Evolutionary conservation across 2,888 invertebrate species (phyloP).

Genomic region (Meiosimyza platycephala): DNA sequence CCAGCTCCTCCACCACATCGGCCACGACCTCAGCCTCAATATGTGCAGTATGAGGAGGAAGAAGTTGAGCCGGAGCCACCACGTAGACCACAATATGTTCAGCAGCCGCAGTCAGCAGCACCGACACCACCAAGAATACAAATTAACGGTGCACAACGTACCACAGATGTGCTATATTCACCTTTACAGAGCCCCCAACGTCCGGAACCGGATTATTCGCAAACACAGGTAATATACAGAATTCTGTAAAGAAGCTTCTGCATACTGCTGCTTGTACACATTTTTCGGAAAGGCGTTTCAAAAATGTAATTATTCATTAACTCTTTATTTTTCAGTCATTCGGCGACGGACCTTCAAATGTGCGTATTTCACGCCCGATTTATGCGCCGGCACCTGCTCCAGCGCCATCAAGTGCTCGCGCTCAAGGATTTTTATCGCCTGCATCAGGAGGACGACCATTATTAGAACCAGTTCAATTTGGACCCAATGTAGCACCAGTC

Average conservation of each 20-base stretch:
- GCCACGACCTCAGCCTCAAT: slow-evolving; percentile 59
- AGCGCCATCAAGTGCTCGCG: slow-evolving; percentile 58
- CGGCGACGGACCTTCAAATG: slow-evolving; percentile 61
- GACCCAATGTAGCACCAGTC: slow-evolving; percentile 51
- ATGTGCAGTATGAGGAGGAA: slow-evolving; percentile 62
- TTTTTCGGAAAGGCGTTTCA: too few species aligned
- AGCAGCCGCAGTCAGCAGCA: slow-evolving; percentile 41
- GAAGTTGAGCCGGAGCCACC: slow-evolving; percentile 57
- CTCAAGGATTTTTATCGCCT: slow-evolving; percentile 61
- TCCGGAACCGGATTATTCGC: slow-evolving; percentile 64
- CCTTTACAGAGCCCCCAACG: slow-evolving; percentile 62
- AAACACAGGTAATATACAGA: slow-evolving; percentile 52
- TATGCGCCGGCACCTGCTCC: slow-evolving; percentile 62
- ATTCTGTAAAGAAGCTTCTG: neutral
- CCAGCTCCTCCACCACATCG: slow-evolving; percentile 52
- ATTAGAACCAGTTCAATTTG: slow-evolving; percentile 57
- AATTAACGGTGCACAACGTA: slow-evolving; percentile 62
- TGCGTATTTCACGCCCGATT: slow-evolving; percentile 63
- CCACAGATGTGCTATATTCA: slow-evolving; percentile 65
- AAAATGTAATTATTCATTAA: too few species aligned
- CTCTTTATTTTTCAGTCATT: slow-evolving; percentile 54
- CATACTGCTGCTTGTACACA: too few species aligned
- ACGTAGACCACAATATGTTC: slow-evolving; percentile 58
- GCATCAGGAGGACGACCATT: slow-evolving; percentile 61
- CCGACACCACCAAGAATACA: slow-evolving; percentile 62